These are phyloP conservation scores for Chiloscyllium plagiosum DNA, from an alignment of 2,113 vertebrate genomes.

Conservation along the genomic window DNA sequence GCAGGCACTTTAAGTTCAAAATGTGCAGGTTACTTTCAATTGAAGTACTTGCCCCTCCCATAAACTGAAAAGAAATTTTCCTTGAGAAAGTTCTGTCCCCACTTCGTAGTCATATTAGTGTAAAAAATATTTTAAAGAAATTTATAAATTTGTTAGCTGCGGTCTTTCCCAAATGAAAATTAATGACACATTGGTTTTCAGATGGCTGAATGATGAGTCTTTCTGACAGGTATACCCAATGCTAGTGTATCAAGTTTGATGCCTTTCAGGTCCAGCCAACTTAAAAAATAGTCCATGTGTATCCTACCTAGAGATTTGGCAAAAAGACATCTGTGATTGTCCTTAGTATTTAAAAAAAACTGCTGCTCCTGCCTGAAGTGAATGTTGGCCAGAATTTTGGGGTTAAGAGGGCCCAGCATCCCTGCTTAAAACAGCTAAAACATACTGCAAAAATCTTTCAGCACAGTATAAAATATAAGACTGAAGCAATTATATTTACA, in stretches of 20 bases:
- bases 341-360: neutral
- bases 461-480: neutral
- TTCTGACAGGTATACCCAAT: neutral
- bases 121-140: neutral
- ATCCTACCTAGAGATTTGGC: neutral
- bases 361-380: neutral
- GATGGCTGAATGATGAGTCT: neutral
- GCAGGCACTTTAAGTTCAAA: neutral
- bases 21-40: neutral
- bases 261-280: neutral
- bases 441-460: neutral
- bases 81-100: neutral
- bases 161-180: neutral
- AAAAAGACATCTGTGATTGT: constrained; percentile 28
- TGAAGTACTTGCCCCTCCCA: neutral
- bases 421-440: neutral
- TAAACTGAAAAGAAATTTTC: neutral
- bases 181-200: neutral
- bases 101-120: neutral
- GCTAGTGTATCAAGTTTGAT: neutral
- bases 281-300: neutral
- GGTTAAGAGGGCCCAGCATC: neutral
- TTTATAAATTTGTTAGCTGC: neutral
- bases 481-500: neutral
- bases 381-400: neutral